Conservation (phyloP, 2,888 invertebrate genomes). For the Sialis fuliginosa region DNA sequence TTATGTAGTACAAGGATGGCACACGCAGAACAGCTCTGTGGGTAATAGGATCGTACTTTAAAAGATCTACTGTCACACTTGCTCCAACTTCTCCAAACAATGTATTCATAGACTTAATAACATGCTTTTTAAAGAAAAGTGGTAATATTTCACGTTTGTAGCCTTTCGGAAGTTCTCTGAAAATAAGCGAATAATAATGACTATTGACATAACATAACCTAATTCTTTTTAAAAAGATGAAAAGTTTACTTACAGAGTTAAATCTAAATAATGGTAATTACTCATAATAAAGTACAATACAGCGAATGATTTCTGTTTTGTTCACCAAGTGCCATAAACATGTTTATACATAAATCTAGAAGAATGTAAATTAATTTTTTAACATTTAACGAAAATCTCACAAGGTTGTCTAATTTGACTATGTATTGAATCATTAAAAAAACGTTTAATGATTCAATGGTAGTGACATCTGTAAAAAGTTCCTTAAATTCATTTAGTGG, state of each 20-base stretch:
- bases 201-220: conserved; percentile 6
- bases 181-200: conserved; percentile 5
- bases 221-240: conserved; percentile 7
- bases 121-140: conserved; percentile 36
- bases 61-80: conserved; percentile 31
- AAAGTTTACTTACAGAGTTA: conserved; percentile 31
- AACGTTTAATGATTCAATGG: no score
- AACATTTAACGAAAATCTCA: no score
- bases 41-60: conserved; percentile 31
- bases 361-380: no score
- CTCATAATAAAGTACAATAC: conserved; percentile 1
- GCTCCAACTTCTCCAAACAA: conserved; percentile 40
- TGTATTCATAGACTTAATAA: conserved; percentile 29
- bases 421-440: no score
- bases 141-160: conserved; percentile 24
- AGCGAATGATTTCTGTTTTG: no score
- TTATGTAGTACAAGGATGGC: conserved; percentile 30
- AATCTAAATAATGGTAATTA: conserved; percentile 32
- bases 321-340: no score
- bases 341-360: no score
- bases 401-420: no score
- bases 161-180: conserved; percentile 27
- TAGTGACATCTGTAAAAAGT: no score
- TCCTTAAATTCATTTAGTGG: no score
- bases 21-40: conserved; percentile 36